These are phyloP conservation scores for Drosophila albomicans DNA, from an alignment of 1,140 invertebrate genomes.

Conservation along the genomic window DNA sequence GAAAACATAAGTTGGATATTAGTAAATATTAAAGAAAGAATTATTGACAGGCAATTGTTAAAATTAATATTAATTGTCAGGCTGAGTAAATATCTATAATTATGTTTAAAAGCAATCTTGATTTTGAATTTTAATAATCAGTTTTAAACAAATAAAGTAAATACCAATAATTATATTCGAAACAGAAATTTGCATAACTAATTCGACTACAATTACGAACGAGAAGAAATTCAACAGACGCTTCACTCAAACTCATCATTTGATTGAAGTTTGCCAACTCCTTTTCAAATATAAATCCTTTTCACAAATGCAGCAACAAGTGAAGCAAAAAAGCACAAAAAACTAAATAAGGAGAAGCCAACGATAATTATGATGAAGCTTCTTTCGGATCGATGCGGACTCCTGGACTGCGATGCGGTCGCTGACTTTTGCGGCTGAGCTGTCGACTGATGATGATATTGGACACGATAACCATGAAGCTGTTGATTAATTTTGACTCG, in stretches of 20 bases:
- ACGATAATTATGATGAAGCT: constrained; percentile 75
- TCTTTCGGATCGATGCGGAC: constrained; percentile 18
- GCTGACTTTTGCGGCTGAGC: constrained; percentile 49
- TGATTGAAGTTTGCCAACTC: constrained; percentile 42
- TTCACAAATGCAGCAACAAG: neutral
- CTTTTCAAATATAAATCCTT: constrained; percentile 61
- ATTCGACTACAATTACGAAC: no score
- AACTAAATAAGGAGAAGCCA: constrained; percentile 36
- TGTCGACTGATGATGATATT: constrained; percentile 33
- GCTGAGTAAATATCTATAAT: no score
- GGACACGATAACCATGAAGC: constrained; percentile 65
- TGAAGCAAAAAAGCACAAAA: constrained; percentile 31
- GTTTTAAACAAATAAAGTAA: no score
- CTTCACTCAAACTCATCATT: constrained; percentile 48
- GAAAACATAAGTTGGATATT: no score
- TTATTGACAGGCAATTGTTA: no score
- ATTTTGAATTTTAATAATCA: no score
- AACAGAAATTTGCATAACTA: neutral
- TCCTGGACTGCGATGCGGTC: constrained; percentile 48
- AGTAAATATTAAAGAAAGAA: no score
- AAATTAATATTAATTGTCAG: no score
- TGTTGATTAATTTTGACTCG: constrained; percentile 76
- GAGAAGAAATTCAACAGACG: neutral
- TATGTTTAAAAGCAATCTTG: no score
- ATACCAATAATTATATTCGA: neutral